phyloP scores from a whole-genome alignment of 2,888 invertebrate genomes.

The Agrochola litura region DNA sequence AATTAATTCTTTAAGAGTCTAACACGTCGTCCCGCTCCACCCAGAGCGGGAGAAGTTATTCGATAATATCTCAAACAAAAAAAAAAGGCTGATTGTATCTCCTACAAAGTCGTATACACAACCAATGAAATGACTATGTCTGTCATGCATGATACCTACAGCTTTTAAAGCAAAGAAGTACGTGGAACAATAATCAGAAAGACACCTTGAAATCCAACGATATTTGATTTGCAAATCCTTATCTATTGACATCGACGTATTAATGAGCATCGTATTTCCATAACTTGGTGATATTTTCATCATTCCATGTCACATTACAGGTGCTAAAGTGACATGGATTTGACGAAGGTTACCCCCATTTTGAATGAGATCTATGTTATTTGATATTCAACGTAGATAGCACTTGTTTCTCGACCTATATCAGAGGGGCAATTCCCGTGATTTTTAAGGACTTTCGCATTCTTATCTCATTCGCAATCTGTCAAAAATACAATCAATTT shows the following conservation, averaged over 20 bases:
- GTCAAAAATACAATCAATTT: no score
- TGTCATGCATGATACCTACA: neutral
- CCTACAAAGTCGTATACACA: neutral
- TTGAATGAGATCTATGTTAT: conserved; percentile 52
- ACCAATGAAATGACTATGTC: neutral
- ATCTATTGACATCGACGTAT: conserved; percentile 26
- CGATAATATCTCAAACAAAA: no score
- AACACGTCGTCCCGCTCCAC: no score
- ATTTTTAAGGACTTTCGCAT: no score
- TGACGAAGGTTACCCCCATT: conserved; percentile 68
- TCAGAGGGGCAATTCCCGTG: no score
- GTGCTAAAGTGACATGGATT: conserved; percentile 67
- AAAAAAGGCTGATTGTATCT: neutral
- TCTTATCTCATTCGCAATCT: no score
- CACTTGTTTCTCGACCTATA: conserved; percentile 28
- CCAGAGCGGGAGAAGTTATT: no score
- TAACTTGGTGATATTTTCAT: conserved; percentile 56
- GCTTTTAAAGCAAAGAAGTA: neutral
- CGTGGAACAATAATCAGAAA: neutral
- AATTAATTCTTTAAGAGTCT: no score
- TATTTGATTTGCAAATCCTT: conserved; percentile 9
- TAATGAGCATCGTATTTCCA: conserved; percentile 53
- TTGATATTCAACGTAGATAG: conserved; percentile 48
- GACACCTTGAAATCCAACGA: neutral
- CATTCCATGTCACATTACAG: conserved; percentile 49